Base-by-base conservation (phyloP, 2,797 vertebrate genomes). In the Aplochiton taeniatus region DNA sequence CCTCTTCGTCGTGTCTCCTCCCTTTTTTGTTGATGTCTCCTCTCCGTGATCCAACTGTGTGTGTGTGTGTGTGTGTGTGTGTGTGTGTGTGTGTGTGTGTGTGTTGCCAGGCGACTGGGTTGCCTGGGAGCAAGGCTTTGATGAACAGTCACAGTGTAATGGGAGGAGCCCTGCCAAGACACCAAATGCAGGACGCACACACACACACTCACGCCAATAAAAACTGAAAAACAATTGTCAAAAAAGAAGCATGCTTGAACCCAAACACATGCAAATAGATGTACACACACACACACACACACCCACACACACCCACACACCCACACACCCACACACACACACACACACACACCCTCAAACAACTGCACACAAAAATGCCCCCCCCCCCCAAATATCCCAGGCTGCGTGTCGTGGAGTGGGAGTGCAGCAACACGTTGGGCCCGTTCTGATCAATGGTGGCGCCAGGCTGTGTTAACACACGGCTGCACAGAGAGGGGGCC, bases 31-130 rank as follows among this genome's bases (percentile, higher is more conserved):
- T 81, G 69, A 80, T 74, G 75, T 81, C 77, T 81, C 76, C 83
- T 78, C 70, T 74, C 4, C 69, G 78, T 85, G 79, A 88, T 86
- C 73, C 66, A 31, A 31, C 3, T 31, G 31, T 31, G 31, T 31
- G 31, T 6, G 72, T 61, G 14, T 74, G 75, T 57, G 73, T 74
- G 90, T 92, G 72, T 62, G 14, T 74, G 75, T 57, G 73, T 74
- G 90, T 92, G 72, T 62, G 14, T 74, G 75, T 57, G 73, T 74
- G 90, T 92, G 31, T 31, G 72, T 62, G 14, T 74, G 75, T 57
- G 73, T 74, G 90, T 92, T 92, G 91, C 91, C 90, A 88, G 83
- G 91, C 88, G 88, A 93, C 90, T 84, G 80, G 83, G 85, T 89
- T 89, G 88, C 89, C 87, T 80, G 82, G 78, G 85, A 91, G 89